Percentiles rank a stretch among this genome's conserved stretches.
Conservation (phyloP, 2,888 invertebrate genomes). For the Himalopsyche kuldschensis region DNA sequence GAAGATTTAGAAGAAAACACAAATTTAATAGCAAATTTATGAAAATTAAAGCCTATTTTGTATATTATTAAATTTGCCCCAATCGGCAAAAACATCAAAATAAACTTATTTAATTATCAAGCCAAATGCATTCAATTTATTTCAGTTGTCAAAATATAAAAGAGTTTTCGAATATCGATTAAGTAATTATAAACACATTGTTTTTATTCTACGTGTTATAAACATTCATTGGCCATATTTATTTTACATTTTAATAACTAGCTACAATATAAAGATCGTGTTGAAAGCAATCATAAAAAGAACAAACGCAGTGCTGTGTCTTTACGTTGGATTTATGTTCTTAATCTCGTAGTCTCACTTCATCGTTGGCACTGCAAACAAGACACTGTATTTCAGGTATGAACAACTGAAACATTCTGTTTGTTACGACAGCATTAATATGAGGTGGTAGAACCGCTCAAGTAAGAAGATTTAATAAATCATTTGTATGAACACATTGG, state of each 20-base stretch:
- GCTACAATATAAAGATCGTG: neutral
- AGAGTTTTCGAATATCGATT: neutral
- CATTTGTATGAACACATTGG: neutral
- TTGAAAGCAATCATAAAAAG: neutral
- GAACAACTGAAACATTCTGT: neutral
- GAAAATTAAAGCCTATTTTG: too few species aligned
- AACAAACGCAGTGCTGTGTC: neutral
- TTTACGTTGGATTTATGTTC: slow-evolving; percentile 18
- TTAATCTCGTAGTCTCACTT: slow-evolving; percentile 29
- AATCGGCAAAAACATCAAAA: too few species aligned
- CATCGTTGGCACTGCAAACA: neutral
- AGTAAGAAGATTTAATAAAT: neutral
- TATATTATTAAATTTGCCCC: too few species aligned
- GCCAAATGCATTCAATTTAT: too few species aligned
- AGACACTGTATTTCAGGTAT: slow-evolving; percentile 4
- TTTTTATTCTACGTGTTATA: too few species aligned
- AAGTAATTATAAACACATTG: too few species aligned
- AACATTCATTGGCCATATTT: too few species aligned
- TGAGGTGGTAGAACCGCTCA: neutral
- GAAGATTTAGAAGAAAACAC: too few species aligned
- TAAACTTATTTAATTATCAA: too few species aligned
- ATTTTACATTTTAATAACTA: neutral
- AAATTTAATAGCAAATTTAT: too few species aligned
- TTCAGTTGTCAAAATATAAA: too few species aligned
- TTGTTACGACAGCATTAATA: neutral